Evolutionary conservation across 2,113 vertebrate species (phyloP), one percentile per base, ranked within the genome.

Genomic region (Dasyprocta punctata): DNA sequence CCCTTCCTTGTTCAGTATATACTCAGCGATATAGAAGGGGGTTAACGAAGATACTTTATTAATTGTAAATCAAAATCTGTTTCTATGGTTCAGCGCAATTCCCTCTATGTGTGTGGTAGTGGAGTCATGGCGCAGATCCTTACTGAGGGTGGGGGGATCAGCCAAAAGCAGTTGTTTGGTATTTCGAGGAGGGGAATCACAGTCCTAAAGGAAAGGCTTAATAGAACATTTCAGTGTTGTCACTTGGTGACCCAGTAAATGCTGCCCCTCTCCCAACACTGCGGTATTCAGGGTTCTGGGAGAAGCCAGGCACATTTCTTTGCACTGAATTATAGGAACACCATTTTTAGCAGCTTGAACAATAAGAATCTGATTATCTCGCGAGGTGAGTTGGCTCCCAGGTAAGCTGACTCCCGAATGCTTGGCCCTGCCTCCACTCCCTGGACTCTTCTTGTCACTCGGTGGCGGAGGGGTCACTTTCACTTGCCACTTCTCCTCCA

Each of bases 151-250:
- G 58, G 16, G 41, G 67, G 16, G 65, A 33, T 24, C 49, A 58
- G 38, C 1, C 5, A 44, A 36, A 13, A 47, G 38, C 24, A 7
- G 65, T 13, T 12, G 2, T 47, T 9, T 0, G 5, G 12, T 47
- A 54, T 19, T 33, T 52, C 30, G 22, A 58, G 24, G 41, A 85
- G 47, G 49, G 44, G 63, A 47, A 91, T 38, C 36, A 75, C 11
- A 47, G 22, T 85, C 28, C 20, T 14, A 24, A 86, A 5, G 2
- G 44, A 82, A 28, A n/a, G 22, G 47, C 17, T 75, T 63, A 73
- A 86, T 56, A 58, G 7, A 81, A 36, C 71, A 73, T 91, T 49
- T 56, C 17, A 13, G 26, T 56, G 30, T 16, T 80, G 36, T 0
- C 61, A 24, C 36, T 36, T 36, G 8, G 38, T 20, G 30, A 47